Evolutionary conservation across 2,113 vertebrate genomes (phyloP).

Genomic region (Chascanopsetta lugubris): DNA sequence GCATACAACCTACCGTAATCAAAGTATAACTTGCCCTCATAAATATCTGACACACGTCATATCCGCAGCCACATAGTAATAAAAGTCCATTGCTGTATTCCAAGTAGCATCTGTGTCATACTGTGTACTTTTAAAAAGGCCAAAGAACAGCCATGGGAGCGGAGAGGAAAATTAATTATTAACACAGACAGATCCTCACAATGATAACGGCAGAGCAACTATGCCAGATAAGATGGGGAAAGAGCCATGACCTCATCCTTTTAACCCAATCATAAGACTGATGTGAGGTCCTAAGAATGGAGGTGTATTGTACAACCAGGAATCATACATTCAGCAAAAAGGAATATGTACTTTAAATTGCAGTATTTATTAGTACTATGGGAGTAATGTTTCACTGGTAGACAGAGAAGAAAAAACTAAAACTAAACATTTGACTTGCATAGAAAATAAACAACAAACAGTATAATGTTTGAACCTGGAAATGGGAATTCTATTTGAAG

Average conservation of each 20-base stretch:
- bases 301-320: not conserved
- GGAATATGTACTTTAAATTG: not conserved
- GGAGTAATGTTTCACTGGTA: not conserved
- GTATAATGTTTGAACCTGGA: too few relatives aligned
- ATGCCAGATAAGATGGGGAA: constrained; percentile 27
- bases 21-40: too few relatives aligned
- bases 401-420: not conserved
- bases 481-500: too few relatives aligned
- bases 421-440: too few relatives aligned
- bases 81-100: not conserved
- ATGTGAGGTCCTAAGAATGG: not conserved
- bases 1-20: too few relatives aligned
- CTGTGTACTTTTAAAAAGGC: constrained; percentile 10
- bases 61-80: not conserved
- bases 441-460: too few relatives aligned
- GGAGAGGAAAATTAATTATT: constrained; percentile 66
- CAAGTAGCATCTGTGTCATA: not conserved
- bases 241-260: constrained; percentile 42
- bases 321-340: not conserved
- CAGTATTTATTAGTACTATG: not conserved
- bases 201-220: constrained; percentile 40
- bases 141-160: constrained; percentile 41
- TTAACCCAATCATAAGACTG: constrained; percentile 20
- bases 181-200: constrained; percentile 46
- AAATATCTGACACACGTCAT: not conserved